These are phyloP conservation scores for Myxocyprinus asiaticus DNA, from an alignment of 2,113 vertebrate genomes.

Conservation along the genomic window DNA sequence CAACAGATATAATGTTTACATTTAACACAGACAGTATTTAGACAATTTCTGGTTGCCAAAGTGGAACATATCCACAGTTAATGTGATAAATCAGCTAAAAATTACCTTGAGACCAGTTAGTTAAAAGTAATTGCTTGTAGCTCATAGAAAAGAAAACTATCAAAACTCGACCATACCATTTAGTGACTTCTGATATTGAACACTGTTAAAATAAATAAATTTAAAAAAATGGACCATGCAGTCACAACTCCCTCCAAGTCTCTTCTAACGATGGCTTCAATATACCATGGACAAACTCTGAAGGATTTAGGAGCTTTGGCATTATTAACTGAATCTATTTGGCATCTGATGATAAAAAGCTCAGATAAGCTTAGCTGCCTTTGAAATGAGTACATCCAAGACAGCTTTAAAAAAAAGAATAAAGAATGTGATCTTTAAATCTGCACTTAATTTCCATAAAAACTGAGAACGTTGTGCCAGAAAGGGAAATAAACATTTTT, in stretches of 20 bases:
- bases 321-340: constrained; percentile 38
- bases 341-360: constrained; percentile 30
- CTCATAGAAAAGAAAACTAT: no score
- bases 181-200: no score
- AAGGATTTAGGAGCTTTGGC: constrained; percentile 10
- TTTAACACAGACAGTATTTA: no score
- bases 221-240: not conserved
- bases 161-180: no score
- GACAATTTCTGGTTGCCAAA: no score
- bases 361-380: constrained; percentile 20
- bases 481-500: not conserved
- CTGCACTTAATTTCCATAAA: not conserved
- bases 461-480: not conserved
- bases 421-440: not conserved
- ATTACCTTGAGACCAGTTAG: no score
- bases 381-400: constrained; percentile 16
- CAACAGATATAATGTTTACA: no score
- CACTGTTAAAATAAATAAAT: no score
- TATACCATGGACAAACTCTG: constrained; percentile 26
- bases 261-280: constrained; percentile 13
- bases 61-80: no score
- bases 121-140: no score
- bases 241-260: not conserved
- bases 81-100: no score
- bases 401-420: not conserved